A percentile compares a stretch with the other conserved stretches of the same genome.
Evolutionary conservation across 2,888 invertebrate genomes (phyloP).

Genomic region (Ennomos quercinarius): DNA sequence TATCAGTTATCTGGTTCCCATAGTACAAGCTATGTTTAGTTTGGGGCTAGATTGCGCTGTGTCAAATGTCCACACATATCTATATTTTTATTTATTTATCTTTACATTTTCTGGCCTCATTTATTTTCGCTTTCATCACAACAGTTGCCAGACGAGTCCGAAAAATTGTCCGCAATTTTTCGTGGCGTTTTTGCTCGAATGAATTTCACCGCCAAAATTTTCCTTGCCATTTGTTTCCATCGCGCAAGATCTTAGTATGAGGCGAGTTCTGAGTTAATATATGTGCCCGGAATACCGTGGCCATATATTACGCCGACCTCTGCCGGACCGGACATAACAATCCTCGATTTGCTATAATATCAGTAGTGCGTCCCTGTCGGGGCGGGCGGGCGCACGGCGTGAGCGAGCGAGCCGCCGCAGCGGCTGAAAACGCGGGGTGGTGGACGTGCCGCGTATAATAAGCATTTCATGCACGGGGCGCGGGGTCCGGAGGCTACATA

Average conservation of each 20-base stretch:
- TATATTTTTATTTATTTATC: constrained; percentile 3
- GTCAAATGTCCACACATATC: too few species aligned
- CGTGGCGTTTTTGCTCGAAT: constrained; percentile 70
- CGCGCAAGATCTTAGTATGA: constrained; percentile 84
- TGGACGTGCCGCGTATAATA: constrained; percentile 86
- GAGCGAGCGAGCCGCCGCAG: constrained; percentile 68
- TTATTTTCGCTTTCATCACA: constrained; percentile 37
- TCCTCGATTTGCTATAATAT: constrained; percentile 86
- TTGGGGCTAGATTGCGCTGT: too few species aligned
- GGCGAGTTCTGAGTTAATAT: constrained; percentile 85
- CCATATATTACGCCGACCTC: constrained; percentile 86
- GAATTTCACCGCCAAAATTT: constrained; percentile 81
- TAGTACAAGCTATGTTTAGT: too few species aligned
- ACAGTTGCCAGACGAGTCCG: constrained; percentile 42
- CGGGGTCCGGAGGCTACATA: constrained; percentile 73
- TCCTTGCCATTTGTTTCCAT: constrained; percentile 85
- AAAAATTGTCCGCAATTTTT: constrained; percentile 72
- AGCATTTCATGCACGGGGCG: constrained; percentile 87
- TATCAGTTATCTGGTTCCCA: too few species aligned
- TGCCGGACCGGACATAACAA: constrained; percentile 86
- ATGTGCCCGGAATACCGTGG: constrained; percentile 86
- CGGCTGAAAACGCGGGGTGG: constrained; percentile 74
- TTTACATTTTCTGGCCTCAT: constrained; percentile 24
- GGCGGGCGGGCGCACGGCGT: constrained; percentile 55
- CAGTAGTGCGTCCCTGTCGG: constrained; percentile 77